Base-by-base conservation (phyloP, 2,888 invertebrate species). In the Labia minor region DNA sequence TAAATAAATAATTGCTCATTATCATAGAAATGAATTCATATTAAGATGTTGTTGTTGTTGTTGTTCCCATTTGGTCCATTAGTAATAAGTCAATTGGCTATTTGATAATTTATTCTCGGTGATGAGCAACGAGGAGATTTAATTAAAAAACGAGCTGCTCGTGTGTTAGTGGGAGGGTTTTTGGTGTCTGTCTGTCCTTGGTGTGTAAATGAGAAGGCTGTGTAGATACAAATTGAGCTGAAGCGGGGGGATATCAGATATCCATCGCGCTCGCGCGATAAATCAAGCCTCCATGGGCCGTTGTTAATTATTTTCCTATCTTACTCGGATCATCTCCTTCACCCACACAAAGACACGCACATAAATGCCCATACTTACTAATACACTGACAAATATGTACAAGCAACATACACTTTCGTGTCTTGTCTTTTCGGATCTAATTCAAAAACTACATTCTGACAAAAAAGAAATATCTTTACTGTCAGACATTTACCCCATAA, bases 181-280 rank as follows among this genome's bases (percentile, higher is more conserved):
- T 6, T 18, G 64, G 21, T 33, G 18, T 64, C 64, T 26, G 16
- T 33, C 18, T 26, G 16, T 21, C 26, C 64, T 64, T 16, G 26
- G 18, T 33, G 1, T 33, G 64, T 33, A 11, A n/a, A 18, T 18
- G 64, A 18, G 64, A 8, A 33, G 64, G 26, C 26, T 8, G 64
- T 19, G 20, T 21, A 64, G 21, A 21, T 26, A 33, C 64, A 21
- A 64, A 21, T 33, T 18, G 26, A 26, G 26, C 21, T 63, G 20
- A 63, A 19, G 10, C 64, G 64, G 64, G 18, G 64, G n/a, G 49
- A 49, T 49, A 49, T 49, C 49, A 49, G 49, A 49, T 49, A 49
- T 49, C 49, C 49, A 49, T 49, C 49, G 49, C 49, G 49, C 49
- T 49, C 49, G 49, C 49, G 49, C 49, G 49, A 49, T 49, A 49